Conservation (phyloP, 2,113 vertebrate genomes). For the Odontophorus gujanensis region DNA sequence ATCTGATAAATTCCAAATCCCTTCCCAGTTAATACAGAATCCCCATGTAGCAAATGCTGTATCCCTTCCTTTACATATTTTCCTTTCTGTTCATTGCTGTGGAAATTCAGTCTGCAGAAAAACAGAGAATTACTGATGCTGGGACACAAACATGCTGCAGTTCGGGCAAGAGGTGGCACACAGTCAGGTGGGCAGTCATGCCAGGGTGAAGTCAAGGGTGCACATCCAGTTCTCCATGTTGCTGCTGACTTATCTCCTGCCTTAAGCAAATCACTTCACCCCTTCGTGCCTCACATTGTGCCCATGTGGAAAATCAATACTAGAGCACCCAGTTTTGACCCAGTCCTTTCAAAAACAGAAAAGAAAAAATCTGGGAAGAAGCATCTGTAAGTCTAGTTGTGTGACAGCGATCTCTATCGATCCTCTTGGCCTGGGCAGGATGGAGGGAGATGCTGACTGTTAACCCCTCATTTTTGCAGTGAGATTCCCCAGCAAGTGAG, state of each 20-base stretch:
- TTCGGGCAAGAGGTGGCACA: neutral
- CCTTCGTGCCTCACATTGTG: neutral
- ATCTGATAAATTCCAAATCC: constrained; percentile 3
- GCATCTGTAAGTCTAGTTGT: neutral
- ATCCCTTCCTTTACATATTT: neutral
- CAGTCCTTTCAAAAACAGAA: neutral
- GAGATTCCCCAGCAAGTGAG: neutral
- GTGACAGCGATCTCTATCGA: neutral
- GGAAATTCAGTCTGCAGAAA: neutral
- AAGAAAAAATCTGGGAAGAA: neutral
- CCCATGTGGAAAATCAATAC: neutral
- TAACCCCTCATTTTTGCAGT: neutral
- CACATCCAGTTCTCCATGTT: neutral
- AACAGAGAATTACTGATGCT: neutral
- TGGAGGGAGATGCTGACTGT: neutral
- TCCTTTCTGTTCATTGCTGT: neutral
- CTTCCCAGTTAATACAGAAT: neutral
- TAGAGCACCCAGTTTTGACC: neutral
- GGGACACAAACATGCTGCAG: neutral
- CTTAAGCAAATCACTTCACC: neutral
- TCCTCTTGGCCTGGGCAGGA: neutral
- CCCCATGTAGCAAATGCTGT: neutral
- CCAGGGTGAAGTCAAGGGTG: neutral
- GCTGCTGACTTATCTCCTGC: neutral
- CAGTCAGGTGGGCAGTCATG: neutral